phyloP scores from a whole-genome alignment of 2,797 vertebrate genomes.

The Falco concolor region DNA sequence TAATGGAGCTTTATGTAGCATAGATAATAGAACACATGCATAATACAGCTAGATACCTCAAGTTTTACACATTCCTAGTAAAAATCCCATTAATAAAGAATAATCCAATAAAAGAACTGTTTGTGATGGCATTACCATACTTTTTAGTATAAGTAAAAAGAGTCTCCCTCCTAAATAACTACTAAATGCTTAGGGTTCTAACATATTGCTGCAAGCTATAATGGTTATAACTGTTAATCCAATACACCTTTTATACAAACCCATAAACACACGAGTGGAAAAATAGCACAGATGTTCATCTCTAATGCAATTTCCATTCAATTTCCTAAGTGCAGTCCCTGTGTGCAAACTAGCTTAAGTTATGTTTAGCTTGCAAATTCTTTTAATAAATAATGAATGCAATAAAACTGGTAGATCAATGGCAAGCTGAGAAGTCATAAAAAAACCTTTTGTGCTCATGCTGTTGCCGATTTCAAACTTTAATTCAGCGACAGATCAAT shows the following conservation, averaged over 20 bases:
- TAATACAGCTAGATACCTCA: background rate
- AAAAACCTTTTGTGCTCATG: conserved; percentile 77
- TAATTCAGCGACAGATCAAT: conserved; percentile 78
- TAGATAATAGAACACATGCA: background rate
- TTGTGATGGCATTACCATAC: background rate
- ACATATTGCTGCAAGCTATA: conserved; percentile 70
- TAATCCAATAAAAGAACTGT: conserved; percentile 35
- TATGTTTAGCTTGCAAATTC: conserved; percentile 93
- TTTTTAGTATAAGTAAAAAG: conserved; percentile 36
- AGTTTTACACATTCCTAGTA: conserved; percentile 24
- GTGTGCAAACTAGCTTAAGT: conserved; percentile 87
- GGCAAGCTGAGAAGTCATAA: conserved; percentile 85
- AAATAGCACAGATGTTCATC: conserved; percentile 91
- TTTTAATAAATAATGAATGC: conserved; percentile 92
- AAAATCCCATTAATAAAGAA: conserved; percentile 49
- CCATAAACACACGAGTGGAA: conserved; percentile 81
- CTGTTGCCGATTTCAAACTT: conserved; percentile 80
- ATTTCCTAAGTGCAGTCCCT: conserved; percentile 92
- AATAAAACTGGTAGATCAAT: conserved; percentile 89
- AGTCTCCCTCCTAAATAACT: conserved; percentile 59
- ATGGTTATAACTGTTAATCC: conserved; percentile 79
- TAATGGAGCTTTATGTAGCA: conserved; percentile 24
- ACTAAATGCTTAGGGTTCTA: conserved; percentile 63
- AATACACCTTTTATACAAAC: conserved; percentile 80
- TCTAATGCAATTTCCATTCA: conserved; percentile 95